These are phyloP conservation scores for Mylabris sibirica DNA, from an alignment of 2,888 invertebrate genomes.

Conservation along the genomic window DNA sequence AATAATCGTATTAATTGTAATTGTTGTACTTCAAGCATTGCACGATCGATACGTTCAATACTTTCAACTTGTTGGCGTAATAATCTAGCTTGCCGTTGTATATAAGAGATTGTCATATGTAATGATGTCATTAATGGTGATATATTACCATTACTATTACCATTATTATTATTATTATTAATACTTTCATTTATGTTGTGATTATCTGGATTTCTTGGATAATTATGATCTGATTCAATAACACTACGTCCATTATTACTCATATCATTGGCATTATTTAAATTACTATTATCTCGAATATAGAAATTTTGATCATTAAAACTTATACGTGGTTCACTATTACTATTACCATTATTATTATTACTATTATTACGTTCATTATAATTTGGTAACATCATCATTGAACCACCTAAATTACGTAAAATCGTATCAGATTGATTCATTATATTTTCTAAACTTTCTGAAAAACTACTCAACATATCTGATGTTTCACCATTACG, in stretches of 20 bases:
- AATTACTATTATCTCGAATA: slow-evolving; percentile 46
- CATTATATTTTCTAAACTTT: slow-evolving; percentile 57
- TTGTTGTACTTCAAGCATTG: slow-evolving; percentile 60
- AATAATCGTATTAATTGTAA: slow-evolving; percentile 69
- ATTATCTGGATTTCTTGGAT: slow-evolving; percentile 48
- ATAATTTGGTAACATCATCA: slow-evolving; percentile 51
- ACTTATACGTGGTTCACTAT: slow-evolving; percentile 26
- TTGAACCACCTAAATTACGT: slow-evolving; percentile 54
- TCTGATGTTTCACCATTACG: slow-evolving; percentile 55
- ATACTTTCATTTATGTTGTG: slow-evolving; percentile 29
- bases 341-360: slow-evolving; percentile 11
- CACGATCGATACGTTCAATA: slow-evolving; percentile 58
- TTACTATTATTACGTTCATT: slow-evolving; percentile 17
- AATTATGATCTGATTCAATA: slow-evolving; percentile 57
- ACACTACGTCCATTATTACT: slow-evolving; percentile 36
- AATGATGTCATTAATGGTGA: slow-evolving; percentile 57
- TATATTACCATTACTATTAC: slow-evolving; percentile 40
- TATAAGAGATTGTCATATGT: slow-evolving; percentile 57
- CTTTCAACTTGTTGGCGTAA: slow-evolving; percentile 55
- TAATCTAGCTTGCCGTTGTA: slow-evolving; percentile 56
- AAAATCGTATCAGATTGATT: slow-evolving; percentile 58
- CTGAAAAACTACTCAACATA: slow-evolving; percentile 57
- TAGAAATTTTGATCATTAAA: slow-evolving; percentile 53
- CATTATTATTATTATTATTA: slow-evolving; percentile 17
- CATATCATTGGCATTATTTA: slow-evolving; percentile 21